Conservation (phyloP, 2,113 vertebrate species). For the Chinchilla lanigera region DNA sequence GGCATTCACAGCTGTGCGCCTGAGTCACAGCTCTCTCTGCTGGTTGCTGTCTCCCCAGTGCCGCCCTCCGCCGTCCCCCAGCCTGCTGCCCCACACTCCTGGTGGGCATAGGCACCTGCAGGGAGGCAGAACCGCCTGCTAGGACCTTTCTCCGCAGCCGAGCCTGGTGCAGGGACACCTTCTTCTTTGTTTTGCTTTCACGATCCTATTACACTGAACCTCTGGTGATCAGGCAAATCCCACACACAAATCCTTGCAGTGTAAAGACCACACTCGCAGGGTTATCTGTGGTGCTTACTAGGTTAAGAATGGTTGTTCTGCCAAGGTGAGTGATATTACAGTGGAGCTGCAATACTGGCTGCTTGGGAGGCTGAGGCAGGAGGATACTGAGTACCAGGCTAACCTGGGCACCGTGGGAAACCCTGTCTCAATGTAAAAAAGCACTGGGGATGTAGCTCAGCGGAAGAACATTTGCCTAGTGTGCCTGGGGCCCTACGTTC, state of each 20-base stretch:
- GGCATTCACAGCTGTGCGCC: not conserved
- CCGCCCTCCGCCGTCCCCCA: not conserved
- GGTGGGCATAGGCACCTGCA: not conserved
- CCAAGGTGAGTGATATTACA: not conserved
- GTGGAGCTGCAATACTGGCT: not conserved
- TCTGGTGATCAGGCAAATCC: not conserved
- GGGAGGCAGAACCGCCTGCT: not conserved
- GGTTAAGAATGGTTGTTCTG: not conserved
- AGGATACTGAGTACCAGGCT: not conserved
- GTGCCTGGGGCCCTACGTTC: not conserved
- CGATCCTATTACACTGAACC: not conserved
- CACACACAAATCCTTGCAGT: not conserved
- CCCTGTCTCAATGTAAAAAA: not conserved
- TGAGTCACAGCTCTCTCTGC: not conserved
- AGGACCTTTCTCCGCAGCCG: not conserved
- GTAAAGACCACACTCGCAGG: not conserved
- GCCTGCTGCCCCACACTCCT: accelerated
- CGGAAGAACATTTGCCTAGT: not conserved
- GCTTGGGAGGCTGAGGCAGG: not conserved
- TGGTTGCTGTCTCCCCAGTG: accelerated
- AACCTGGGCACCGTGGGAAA: not conserved
- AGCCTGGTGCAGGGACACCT: not conserved
- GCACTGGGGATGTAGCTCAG: not conserved
- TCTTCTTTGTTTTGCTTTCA: not conserved
- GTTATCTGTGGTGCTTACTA: not conserved